Evolutionary conservation across 2,888 invertebrate genomes (phyloP).

Genomic region (Coelogynopora nodosa): DNA sequence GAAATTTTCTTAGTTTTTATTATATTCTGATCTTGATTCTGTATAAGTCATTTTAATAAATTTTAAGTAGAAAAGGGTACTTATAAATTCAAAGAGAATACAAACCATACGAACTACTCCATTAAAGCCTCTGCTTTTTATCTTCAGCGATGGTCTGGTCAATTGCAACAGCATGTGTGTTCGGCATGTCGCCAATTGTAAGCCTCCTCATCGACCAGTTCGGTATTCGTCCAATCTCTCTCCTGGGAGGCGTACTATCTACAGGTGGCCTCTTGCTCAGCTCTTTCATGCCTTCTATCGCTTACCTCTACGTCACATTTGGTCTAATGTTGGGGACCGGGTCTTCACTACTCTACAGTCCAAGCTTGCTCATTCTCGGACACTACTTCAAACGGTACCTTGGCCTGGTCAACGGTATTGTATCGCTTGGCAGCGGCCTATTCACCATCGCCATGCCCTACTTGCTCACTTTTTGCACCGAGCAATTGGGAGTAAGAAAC

Average conservation of each 20-base stretch:
- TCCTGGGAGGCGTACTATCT: slow-evolving; percentile 76
- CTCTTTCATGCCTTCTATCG: slow-evolving; percentile 68
- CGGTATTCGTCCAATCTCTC: slow-evolving; percentile 78
- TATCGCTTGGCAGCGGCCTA: slow-evolving; percentile 81
- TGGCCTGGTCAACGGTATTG: slow-evolving; percentile 82
- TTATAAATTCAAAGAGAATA: too few species aligned
- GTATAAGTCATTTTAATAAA: too few species aligned
- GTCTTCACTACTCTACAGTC: slow-evolving; percentile 82
- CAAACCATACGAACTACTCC: too few species aligned
- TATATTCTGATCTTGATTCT: too few species aligned
- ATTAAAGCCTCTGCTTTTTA: slow-evolving; percentile 47
- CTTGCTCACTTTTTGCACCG: slow-evolving; percentile 52
- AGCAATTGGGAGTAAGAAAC: slow-evolving; percentile 52
- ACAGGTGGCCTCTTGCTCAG: slow-evolving; percentile 75
- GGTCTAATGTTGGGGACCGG: slow-evolving; percentile 83
- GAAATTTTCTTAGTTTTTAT: too few species aligned
- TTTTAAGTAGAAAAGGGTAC: too few species aligned
- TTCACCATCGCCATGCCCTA: slow-evolving; percentile 70
- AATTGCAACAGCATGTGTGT: slow-evolving; percentile 80
- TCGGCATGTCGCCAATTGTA: slow-evolving; percentile 79
- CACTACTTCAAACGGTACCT: slow-evolving; percentile 81
- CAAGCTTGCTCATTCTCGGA: slow-evolving; percentile 82
- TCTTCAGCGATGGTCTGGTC: slow-evolving; percentile 83
- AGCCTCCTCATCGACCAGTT: slow-evolving; percentile 79
- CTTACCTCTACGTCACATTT: slow-evolving; percentile 77